Evolutionary conservation across 2,797 vertebrate genomes (phyloP).

Genomic region (Crenuchus spilurus): DNA sequence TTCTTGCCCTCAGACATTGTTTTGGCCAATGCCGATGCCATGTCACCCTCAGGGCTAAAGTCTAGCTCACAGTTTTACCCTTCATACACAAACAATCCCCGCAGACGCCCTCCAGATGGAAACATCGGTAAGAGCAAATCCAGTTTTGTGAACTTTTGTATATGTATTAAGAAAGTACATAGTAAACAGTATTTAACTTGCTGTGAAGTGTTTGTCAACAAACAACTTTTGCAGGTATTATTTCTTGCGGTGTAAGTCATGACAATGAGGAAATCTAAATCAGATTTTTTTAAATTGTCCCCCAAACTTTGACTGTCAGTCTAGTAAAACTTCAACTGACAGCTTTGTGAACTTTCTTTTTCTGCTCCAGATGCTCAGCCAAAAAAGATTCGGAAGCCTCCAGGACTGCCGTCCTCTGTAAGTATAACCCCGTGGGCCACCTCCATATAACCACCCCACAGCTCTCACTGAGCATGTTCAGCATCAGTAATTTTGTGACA

Average conservation of each 20-base stretch:
- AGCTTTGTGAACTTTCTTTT: constrained; percentile 3
- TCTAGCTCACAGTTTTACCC: constrained; percentile 89
- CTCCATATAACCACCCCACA: neutral
- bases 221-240: too few relatives aligned
- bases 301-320: too few relatives aligned
- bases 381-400: constrained; percentile 98
- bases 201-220: too few relatives aligned
- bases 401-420: constrained; percentile 97
- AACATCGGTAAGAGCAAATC: constrained; percentile 80
- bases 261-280: too few relatives aligned
- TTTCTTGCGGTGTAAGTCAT: too few relatives aligned
- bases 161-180: too few relatives aligned
- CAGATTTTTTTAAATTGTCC: too few relatives aligned
- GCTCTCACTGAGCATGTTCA: constrained; percentile 45
- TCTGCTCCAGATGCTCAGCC: constrained; percentile 86
- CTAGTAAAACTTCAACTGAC: neutral
- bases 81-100: constrained; percentile 87
- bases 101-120: constrained; percentile 90
- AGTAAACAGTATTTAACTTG: too few relatives aligned
- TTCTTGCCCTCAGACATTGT: constrained; percentile 91
- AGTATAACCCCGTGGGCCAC: constrained; percentile 63
- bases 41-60: constrained; percentile 92
- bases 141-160: too few relatives aligned
- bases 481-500: constrained; percentile 69
- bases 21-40: constrained; percentile 88